These are phyloP conservation scores for Gasterosteus nipponicus DNA, from an alignment of 2,113 vertebrate species.

Conservation along the genomic window DNA sequence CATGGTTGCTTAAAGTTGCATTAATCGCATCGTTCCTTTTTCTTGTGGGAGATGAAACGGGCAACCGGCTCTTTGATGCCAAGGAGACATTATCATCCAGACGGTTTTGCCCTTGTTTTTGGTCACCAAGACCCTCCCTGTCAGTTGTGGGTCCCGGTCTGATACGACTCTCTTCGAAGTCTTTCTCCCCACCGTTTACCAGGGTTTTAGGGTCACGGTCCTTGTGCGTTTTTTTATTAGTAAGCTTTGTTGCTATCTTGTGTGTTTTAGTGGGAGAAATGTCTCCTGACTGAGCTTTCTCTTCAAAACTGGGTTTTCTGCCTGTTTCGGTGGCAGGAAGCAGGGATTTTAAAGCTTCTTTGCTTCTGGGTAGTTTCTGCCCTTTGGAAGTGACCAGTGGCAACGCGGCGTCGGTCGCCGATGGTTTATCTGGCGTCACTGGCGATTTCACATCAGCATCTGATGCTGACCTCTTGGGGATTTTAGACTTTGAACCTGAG, in stretches of 20 bases:
- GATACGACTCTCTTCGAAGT: slow-evolving; percentile 19
- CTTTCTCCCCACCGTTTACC: slow-evolving; percentile 48
- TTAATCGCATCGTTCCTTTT: slow-evolving; percentile 44
- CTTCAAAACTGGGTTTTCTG: slow-evolving; percentile 57
- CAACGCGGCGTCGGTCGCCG: slow-evolving; percentile 7
- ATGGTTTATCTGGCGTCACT: slow-evolving; percentile 54
- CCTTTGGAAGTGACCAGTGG: slow-evolving; percentile 36
- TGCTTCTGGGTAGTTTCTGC: slow-evolving; percentile 51
- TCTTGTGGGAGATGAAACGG: slow-evolving; percentile 57
- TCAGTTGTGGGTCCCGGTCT: slow-evolving; percentile 7
- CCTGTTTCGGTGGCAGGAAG: slow-evolving; percentile 18
- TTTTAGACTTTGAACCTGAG: slow-evolving; percentile 70
- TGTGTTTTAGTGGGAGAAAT: slow-evolving; percentile 57
- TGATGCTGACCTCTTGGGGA: slow-evolving; percentile 71
- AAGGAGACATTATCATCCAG: slow-evolving; percentile 43
- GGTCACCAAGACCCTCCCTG: slow-evolving; percentile 39
- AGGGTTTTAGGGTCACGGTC: slow-evolving; percentile 36
- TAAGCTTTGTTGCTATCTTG: slow-evolving; percentile 23
- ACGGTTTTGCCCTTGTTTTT: slow-evolving; percentile 31
- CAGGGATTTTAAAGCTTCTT: slow-evolving; percentile 58
- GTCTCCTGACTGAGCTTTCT: slow-evolving; percentile 35
- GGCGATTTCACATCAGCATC: slow-evolving; percentile 67
- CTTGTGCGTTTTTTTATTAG: slow-evolving; percentile 41
- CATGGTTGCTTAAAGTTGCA: slow-evolving; percentile 24
- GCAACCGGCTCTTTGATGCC: slow-evolving; percentile 63